Evolutionary conservation across 2,888 invertebrate species (phyloP).

Genomic region (Monochamus alternatus): DNA sequence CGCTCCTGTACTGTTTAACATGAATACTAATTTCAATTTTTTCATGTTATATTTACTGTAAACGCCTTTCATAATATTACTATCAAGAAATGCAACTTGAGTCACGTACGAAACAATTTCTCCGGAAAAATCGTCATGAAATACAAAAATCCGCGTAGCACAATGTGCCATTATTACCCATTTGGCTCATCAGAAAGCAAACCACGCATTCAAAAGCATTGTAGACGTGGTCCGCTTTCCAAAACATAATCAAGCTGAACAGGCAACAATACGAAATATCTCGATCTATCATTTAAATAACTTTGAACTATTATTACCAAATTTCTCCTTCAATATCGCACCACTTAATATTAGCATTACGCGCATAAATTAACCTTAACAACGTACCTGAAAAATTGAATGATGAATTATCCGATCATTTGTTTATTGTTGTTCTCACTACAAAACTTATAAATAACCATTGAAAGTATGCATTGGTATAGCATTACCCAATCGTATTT

Average conservation of each 20-base stretch:
- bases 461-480: constrained; percentile 1
- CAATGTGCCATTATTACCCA: background rate
- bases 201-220: constrained; percentile 1
- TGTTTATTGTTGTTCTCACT: background rate
- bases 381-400: background rate
- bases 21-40: no score
- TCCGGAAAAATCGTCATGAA: background rate
- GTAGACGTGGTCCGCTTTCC: background rate
- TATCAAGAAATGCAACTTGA: background rate
- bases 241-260: constrained; percentile 11
- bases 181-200: constrained; percentile 8
- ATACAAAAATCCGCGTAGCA: background rate
- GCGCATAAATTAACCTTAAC: constrained; percentile 6
- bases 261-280: background rate
- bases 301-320: background rate
- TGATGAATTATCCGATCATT: background rate
- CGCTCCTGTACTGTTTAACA: no score
- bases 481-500: constrained; percentile 5
- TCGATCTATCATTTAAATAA: background rate
- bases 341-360: background rate
- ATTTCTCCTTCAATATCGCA: background rate
- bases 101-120: background rate
- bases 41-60: no score
- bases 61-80: background rate
- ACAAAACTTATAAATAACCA: background rate